Base-by-base conservation (phyloP, 2,113 vertebrate genomes). In the Dasyornis broadbenti region DNA sequence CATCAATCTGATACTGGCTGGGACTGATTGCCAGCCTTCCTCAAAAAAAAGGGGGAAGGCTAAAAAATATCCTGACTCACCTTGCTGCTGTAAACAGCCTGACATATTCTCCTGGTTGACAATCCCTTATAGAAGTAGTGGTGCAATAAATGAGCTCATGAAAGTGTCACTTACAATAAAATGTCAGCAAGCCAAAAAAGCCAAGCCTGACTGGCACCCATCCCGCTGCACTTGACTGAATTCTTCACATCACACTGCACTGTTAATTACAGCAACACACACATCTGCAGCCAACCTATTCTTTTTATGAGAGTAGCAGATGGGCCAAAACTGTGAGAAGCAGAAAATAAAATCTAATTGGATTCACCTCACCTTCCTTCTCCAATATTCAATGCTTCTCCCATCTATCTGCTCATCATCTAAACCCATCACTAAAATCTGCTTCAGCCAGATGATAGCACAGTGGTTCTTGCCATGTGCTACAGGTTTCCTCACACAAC, bases 121-220 rank as follows among this genome's bases (percentile, higher is more conserved):
- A 95, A 85, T 68, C 88, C 78, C 65, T 96, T 80, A 90, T 5
- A 52, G 72, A 88, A 93, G 72, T 75, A 94, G 45, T 19, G 61
- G 68, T 79, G 44, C 89, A 89, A 95, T 92, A 95, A 95, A 92
- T 66, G 69, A 96, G 87, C 91, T 92, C 50, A 52, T 83, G 66
- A 54, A 97, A 97, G 60, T 75, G 94, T 93, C 95, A 95, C 81
- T 92, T 86, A 54, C 78, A 96, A 57, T 88, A 89, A 66, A 54
- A 54, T 56, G 30, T 63, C 87, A 92, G 53, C 49, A 76, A 90
- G 66, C 76, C 80, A 75, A 50, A 69, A 83, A 92, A 86, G 54
- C 66, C 68, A 81, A 71, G 21, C 24, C 31, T 87, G 56, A 72
- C 54, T 90, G 75, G 49, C 83, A 86, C 13, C 20, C 6, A 1